Evolutionary conservation across 2,113 vertebrate genomes (phyloP).

Genomic region (Nymphicus hollandicus): DNA sequence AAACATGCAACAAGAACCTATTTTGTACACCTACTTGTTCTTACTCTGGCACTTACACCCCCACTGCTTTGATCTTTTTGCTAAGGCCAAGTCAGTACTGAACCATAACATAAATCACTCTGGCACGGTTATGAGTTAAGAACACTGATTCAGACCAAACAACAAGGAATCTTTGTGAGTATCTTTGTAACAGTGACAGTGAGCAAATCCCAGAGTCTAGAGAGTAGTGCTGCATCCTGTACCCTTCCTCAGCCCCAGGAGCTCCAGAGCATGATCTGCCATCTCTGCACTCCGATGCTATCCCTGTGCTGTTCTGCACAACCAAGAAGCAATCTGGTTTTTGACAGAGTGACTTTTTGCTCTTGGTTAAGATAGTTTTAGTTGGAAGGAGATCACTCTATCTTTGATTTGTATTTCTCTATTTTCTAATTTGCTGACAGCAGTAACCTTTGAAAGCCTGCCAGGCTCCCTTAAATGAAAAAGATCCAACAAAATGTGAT

Average conservation of each 20-base stretch:
- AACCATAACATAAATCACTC: not conserved
- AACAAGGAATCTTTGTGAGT: not conserved
- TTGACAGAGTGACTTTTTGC: not conserved
- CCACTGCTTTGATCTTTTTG: not conserved
- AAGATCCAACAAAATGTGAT: not conserved
- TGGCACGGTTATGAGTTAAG: not conserved
- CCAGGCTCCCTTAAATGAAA: not conserved
- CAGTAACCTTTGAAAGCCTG: not conserved
- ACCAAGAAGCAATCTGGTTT: not conserved
- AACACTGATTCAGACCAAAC: not conserved
- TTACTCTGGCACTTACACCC: not conserved
- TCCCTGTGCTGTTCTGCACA: not conserved
- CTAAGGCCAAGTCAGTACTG: not conserved
- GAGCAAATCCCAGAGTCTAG: not conserved
- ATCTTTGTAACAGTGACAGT: not conserved
- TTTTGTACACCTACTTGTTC: not conserved
- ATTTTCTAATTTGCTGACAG: not conserved
- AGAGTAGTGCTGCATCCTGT: rapidly evolving
- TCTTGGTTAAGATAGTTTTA: not conserved
- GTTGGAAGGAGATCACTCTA: not conserved
- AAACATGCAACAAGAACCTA: not conserved
- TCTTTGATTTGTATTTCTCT: not conserved
- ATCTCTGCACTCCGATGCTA: not conserved
- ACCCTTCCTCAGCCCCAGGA: not conserved
- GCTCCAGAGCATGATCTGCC: not conserved